Evolutionary conservation across 2,113 vertebrate species (phyloP), one percentile per base, ranked within the genome.

Genomic region (Coptodon bakossiorum): DNA sequence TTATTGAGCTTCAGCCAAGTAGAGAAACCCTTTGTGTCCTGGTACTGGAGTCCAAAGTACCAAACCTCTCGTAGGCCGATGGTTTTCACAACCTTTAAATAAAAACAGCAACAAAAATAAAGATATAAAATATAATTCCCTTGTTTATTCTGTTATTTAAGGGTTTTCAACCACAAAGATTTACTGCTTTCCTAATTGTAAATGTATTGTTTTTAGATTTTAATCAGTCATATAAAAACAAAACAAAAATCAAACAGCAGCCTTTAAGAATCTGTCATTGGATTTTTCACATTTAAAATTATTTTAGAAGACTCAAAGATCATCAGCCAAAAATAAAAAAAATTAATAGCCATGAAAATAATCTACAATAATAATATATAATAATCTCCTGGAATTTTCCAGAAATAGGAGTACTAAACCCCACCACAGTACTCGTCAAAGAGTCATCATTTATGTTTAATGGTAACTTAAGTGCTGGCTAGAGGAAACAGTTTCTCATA

Each of bases 1-100:
- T 99, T 99, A 94, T 99, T 99, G 90, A 99, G 95, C 94, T 99
- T 99, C 86, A 99, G 96, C 99, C 99, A 99, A 3, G 98, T 99
- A 7, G 98, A 98, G 94, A 99, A 99, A 85, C 98, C 97, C 92
- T 99, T 99, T 81, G 98, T 99, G 82, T 99, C 99, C 91, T 99
- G 98, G 93, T 99, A 99, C 84, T 99, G 99, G 82, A 99, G 97
- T 66, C 99, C 99, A 90, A 99, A 99, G 94, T 99, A 99, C 99
- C 99, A 99, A 81, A 99, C 97, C 93, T 99, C 99, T 89, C 99
- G 96, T 52, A 99, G 96, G 24, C 99, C 99, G 31, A 99, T 99
- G 43, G 99, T 99, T 96, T 99, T 99, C 92, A 99, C 99, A 40
- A 99, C 99, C 99, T 99, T 82, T 7, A 86, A 68, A 79, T 4